A percentile compares a stretch with the other conserved stretches of the same genome.
These are phyloP conservation scores for Piaya cayana DNA, from an alignment of 2,113 vertebrate species.

Conservation along the genomic window DNA sequence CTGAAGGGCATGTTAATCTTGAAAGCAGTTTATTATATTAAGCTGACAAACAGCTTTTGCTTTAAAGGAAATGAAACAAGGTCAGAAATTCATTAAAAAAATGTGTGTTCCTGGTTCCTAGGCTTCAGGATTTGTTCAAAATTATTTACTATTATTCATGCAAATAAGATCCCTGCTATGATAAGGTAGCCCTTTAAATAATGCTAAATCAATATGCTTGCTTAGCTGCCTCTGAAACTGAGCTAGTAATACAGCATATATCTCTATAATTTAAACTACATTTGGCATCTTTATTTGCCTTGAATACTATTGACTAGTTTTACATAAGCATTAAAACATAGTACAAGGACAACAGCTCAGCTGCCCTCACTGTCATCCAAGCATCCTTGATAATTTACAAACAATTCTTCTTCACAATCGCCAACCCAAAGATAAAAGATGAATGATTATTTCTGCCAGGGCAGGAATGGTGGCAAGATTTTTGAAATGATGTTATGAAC, in stretches of 20 bases:
- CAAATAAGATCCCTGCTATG: not conserved
- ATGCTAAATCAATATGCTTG: not conserved
- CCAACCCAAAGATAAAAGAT: constrained; percentile 44
- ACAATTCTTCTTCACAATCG: constrained; percentile 30
- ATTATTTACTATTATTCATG: not conserved
- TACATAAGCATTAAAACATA: not conserved
- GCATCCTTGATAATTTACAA: constrained; percentile 28
- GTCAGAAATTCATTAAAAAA: not conserved
- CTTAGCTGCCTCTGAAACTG: not conserved
- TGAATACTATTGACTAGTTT: not conserved
- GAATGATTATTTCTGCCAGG: constrained; percentile 42
- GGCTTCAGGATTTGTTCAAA: not conserved
- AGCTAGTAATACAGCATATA: not conserved
- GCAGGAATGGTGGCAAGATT: not conserved
- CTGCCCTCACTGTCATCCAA: not conserved
- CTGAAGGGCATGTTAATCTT: not conserved
- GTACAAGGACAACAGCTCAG: not conserved
- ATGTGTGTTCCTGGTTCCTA: not conserved
- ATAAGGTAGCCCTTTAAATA: not conserved
- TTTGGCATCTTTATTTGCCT: not conserved
- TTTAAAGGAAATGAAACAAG: not conserved
- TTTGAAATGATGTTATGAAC: constrained; percentile 25
- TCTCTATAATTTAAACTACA: not conserved
- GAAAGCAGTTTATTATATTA: not conserved
- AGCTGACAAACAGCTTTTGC: not conserved